Conservation (phyloP, 1,140 invertebrate genomes). For the Drosophila tani region DNA sequence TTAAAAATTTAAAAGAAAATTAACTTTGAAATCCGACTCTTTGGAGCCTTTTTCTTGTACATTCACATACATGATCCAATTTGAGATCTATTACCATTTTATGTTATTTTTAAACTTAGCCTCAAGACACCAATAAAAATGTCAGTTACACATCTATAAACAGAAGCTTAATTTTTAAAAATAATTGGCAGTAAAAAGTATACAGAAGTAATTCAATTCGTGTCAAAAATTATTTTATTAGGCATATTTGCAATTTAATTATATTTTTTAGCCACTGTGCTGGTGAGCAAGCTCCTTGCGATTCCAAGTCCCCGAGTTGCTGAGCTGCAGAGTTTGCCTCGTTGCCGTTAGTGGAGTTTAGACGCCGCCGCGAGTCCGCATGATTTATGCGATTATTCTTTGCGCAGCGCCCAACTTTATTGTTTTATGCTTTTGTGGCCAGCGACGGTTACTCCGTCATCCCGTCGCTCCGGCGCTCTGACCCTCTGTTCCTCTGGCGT, state of each 20-base stretch:
- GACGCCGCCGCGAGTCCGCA: constrained; percentile 75
- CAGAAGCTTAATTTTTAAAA: neutral
- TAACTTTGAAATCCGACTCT: neutral
- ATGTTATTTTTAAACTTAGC: neutral
- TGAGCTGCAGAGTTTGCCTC: constrained; percentile 24
- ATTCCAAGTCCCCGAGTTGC: constrained; percentile 12
- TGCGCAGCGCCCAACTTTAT: constrained; percentile 79
- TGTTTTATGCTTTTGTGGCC: constrained; percentile 80
- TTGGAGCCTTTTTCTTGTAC: neutral
- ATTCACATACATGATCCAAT: neutral
- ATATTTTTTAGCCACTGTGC: constrained; percentile 26
- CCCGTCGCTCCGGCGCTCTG: constrained; percentile 22
- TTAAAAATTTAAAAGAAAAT: neutral
- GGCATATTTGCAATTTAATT: constrained; percentile 6
- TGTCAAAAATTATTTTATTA: constrained; percentile 4
- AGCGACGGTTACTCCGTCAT: constrained; percentile 31
- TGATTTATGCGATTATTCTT: constrained; percentile 84
- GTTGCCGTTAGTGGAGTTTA: constrained; percentile 72
- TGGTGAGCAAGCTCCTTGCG: neutral
- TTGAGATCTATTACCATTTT: no score
- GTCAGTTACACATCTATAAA: neutral
- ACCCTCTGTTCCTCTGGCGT: constrained; percentile 15
- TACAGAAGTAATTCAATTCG: neutral
- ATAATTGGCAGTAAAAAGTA: constrained; percentile 1
- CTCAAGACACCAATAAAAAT: neutral